Conservation (phyloP, 2,113 vertebrate species). For the Rhabdornis inornatus region DNA sequence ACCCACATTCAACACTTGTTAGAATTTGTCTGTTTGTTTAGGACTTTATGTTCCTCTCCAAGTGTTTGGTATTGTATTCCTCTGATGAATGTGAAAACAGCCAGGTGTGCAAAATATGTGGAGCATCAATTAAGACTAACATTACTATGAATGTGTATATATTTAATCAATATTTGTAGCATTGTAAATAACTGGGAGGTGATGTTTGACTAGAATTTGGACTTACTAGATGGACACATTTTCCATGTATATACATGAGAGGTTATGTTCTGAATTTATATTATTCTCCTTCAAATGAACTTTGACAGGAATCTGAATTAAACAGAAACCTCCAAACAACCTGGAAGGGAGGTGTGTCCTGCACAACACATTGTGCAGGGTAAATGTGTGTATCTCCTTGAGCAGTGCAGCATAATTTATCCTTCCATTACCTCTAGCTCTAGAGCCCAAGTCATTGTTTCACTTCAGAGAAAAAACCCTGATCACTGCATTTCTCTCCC, state of each 20-base stretch:
- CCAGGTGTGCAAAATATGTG: not conserved
- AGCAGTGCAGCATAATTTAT: not conserved
- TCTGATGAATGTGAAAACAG: not conserved
- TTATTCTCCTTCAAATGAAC: not conserved
- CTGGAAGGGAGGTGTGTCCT: not conserved
- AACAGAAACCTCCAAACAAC: not conserved
- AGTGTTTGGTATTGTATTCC: not conserved
- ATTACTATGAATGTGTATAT: not conserved
- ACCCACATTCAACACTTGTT: not conserved
- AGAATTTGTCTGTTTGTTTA: not conserved
- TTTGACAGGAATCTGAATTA: not conserved
- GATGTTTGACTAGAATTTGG: not conserved
- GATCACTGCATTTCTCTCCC: not conserved
- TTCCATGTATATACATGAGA: not conserved
- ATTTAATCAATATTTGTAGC: not conserved
- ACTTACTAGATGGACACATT: not conserved
- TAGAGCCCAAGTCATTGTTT: not conserved
- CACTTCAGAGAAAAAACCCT: not conserved
- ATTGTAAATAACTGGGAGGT: not conserved
- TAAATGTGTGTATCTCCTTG: not conserved
- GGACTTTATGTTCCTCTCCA: not conserved
- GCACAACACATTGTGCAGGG: not conserved
- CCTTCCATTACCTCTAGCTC: not conserved
- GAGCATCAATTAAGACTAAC: not conserved
- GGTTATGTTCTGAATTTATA: not conserved